Conservation (phyloP, 2,113 vertebrate species). For the Heterotilapia buettikoferi region DNA sequence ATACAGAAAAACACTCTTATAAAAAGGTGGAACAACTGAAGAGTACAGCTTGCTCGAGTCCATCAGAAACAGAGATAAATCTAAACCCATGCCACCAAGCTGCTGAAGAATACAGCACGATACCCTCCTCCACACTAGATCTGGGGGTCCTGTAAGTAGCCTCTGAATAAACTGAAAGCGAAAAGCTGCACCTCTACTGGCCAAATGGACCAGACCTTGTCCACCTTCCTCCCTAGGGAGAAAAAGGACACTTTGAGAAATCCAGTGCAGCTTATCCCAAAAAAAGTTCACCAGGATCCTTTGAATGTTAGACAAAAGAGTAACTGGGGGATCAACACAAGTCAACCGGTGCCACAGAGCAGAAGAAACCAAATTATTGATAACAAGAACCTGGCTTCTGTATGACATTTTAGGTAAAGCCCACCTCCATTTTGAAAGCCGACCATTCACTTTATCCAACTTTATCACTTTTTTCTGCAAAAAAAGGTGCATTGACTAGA, state of each 20-base stretch:
- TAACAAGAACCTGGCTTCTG: too few relatives aligned
- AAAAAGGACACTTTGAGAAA: background rate
- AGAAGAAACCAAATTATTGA: too few relatives aligned
- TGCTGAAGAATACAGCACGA: background rate
- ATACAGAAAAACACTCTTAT: fast-evolving
- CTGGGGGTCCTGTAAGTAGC: background rate
- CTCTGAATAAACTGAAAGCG: fast-evolving
- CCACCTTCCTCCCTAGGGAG: background rate
- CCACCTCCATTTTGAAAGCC: too few relatives aligned
- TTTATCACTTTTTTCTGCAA: too few relatives aligned
- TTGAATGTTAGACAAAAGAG: background rate
- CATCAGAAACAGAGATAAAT: fast-evolving
- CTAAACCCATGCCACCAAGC: fast-evolving
- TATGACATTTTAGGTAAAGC: too few relatives aligned
- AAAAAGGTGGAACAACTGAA: too few relatives aligned
- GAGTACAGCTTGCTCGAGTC: background rate
- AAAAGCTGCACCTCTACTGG: background rate
- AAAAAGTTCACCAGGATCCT: background rate
- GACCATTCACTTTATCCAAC: too few relatives aligned
- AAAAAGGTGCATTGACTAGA: too few relatives aligned
- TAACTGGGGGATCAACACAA: background rate
- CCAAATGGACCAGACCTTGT: background rate
- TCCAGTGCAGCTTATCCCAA: background rate
- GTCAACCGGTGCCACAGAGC: background rate
- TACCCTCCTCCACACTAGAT: background rate